Conservation (phyloP, 1,140 invertebrate genomes). For the Goniozus legneri region DNA sequence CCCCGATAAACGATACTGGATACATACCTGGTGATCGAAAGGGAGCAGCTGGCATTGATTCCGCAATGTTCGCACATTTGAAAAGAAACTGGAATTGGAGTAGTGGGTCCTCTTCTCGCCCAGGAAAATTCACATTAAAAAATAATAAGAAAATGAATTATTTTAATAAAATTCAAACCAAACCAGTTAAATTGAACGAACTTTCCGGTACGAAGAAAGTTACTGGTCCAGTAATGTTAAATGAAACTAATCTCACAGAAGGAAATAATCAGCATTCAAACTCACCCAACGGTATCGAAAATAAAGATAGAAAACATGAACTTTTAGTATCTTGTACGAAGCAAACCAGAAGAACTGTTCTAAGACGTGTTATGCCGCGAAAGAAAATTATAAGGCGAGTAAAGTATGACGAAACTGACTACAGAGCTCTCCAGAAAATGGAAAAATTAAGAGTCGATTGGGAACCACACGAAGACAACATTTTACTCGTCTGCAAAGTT, state of each 20-base stretch:
- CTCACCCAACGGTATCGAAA: not conserved
- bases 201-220: conserved; percentile 30
- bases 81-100: conserved; percentile 67
- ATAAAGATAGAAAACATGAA: conserved; percentile 16
- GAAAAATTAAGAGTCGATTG: conserved; percentile 62
- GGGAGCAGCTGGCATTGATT: conserved; percentile 73
- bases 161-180: conserved; percentile 34
- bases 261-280: not conserved
- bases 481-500: conserved; percentile 67
- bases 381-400: conserved; percentile 24
- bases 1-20: conserved; percentile 54
- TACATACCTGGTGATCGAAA: conserved; percentile 67
- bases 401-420: conserved; percentile 67
- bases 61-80: conserved; percentile 65
- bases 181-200: conserved; percentile 32
- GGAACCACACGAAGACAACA: conserved; percentile 61
- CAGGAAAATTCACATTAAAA: conserved; percentile 1
- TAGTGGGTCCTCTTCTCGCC: too few relatives aligned
- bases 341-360: conserved; percentile 26
- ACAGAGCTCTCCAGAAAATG: conserved; percentile 64
- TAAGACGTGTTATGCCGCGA: conserved; percentile 39
- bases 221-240: conserved; percentile 21
- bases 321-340: conserved; percentile 17
- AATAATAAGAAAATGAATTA: conserved; percentile 9
- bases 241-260: conserved; percentile 17